These are phyloP conservation scores for Leucopsar rothschildi DNA, from an alignment of 2,113 vertebrate species.

Conservation along the genomic window DNA sequence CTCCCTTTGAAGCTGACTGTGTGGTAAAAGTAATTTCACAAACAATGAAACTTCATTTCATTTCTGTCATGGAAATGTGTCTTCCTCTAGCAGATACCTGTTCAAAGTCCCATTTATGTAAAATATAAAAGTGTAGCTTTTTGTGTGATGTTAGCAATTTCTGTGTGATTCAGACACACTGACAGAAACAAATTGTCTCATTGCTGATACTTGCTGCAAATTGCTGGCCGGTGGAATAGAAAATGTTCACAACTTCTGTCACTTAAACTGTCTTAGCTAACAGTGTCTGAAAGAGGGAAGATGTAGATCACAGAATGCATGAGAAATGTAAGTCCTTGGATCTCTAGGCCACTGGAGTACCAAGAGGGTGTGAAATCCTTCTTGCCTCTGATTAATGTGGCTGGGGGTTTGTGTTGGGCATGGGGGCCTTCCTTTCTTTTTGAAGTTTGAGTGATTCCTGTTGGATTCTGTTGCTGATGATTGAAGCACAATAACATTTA, in stretches of 20 bases:
- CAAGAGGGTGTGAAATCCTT: not conserved
- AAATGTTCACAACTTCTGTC: not conserved
- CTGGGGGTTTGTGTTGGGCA: not conserved
- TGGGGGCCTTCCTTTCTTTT: not conserved
- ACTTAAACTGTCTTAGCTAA: not conserved
- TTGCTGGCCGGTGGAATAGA: not conserved
- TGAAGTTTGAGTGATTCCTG: not conserved
- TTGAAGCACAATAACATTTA: not conserved
- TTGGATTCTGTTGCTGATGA: not conserved
- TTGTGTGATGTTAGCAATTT: not conserved
- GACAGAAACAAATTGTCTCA: not conserved
- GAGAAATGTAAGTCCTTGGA: not conserved
- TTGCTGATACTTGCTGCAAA: not conserved
- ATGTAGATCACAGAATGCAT: not conserved
- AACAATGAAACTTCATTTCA: rapidly evolving
- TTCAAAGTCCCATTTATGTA: not conserved
- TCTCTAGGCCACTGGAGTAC: not conserved
- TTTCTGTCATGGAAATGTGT: not conserved
- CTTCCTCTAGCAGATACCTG: not conserved
- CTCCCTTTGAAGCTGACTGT: not conserved
- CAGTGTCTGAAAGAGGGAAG: not conserved
- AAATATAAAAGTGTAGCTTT: not conserved
- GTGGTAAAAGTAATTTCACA: not conserved
- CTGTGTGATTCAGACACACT: not conserved
- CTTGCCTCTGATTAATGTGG: not conserved